These are phyloP conservation scores for Toxostoma redivivum DNA, from an alignment of 2,113 vertebrate species.

Conservation along the genomic window DNA sequence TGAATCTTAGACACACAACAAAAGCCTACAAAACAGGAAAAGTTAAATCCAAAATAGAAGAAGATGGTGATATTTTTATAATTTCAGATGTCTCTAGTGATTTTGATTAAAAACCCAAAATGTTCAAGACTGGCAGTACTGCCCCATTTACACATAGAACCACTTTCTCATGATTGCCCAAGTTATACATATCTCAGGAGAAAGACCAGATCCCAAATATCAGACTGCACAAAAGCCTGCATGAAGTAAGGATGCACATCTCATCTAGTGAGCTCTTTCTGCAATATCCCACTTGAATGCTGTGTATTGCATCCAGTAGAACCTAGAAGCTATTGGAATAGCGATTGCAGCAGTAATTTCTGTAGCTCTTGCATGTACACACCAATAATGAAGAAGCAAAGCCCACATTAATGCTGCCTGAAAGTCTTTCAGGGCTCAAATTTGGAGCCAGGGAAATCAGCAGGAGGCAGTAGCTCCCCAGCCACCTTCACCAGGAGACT, in stretches of 20 bases:
- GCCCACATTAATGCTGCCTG: background rate
- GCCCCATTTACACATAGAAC: background rate
- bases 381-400: background rate
- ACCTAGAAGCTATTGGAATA: background rate
- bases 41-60: background rate
- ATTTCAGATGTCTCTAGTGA: background rate
- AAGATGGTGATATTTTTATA: background rate
- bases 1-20: background rate
- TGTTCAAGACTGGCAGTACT: background rate
- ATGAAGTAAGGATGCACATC: background rate
- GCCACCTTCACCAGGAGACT: background rate
- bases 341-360: background rate
- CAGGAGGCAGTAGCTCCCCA: background rate
- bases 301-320: background rate
- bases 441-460: background rate
- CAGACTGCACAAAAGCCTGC: background rate
- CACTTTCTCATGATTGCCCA: background rate
- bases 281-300: background rate
- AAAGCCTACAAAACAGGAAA: background rate
- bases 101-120: background rate
- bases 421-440: background rate
- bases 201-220: background rate
- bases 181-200: background rate
- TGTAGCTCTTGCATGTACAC: background rate
- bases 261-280: background rate